Evolutionary conservation across 2,113 vertebrate species (phyloP).

Genomic region (Microtus pennsylvanicus): DNA sequence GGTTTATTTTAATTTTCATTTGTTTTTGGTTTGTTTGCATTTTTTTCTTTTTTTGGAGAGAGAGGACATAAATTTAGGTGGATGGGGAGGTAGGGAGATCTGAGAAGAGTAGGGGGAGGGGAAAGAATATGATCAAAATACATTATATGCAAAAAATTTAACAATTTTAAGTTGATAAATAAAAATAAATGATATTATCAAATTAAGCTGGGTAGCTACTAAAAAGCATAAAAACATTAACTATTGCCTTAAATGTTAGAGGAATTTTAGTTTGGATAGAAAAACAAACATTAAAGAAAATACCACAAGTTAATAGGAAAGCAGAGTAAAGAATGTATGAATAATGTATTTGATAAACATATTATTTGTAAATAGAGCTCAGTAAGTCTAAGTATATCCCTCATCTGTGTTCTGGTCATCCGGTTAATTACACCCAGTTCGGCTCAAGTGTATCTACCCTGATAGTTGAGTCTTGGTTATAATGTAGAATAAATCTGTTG

Average conservation of each 20-base stretch:
- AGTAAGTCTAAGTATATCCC: background rate
- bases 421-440: background rate
- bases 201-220: background rate
- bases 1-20: background rate
- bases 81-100: background rate
- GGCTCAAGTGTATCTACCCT: background rate
- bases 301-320: background rate
- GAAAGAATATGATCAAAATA: background rate
- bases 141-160: background rate
- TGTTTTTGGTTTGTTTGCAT: background rate
- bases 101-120: background rate
- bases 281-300: background rate
- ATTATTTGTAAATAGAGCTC: constrained; percentile 7
- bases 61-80: background rate
- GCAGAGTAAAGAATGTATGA: background rate
- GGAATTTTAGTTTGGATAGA: constrained; percentile 23
- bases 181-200: constrained; percentile 11
- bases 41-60: background rate
- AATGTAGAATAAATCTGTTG: constrained; percentile 8
- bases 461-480: background rate
- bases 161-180: background rate
- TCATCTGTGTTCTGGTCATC: background rate
- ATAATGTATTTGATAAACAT: background rate
- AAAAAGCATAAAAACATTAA: background rate
- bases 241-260: background rate